Conservation (phyloP, 2,888 invertebrate genomes). For the Agrotis puta region DNA sequence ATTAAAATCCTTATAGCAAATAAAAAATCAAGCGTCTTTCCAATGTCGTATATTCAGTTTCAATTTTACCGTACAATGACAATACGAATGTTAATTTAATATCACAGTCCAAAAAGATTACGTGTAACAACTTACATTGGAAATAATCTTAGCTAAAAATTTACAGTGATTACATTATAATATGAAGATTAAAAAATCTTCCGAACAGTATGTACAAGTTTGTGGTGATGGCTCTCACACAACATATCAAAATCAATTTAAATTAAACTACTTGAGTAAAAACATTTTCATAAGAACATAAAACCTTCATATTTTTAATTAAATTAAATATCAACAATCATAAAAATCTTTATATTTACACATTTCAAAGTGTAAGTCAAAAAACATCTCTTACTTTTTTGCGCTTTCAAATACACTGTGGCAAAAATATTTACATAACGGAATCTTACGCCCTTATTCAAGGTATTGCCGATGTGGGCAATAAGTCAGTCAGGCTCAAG, state of each 20-base stretch:
- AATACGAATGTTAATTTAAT: slow-evolving; percentile 85
- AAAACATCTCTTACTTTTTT: neutral
- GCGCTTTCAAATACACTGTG: slow-evolving; percentile 31
- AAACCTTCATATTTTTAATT: slow-evolving; percentile 17
- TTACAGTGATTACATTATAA: slow-evolving; percentile 67
- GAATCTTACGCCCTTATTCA: slow-evolving; percentile 34
- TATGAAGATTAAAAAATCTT: slow-evolving; percentile 50
- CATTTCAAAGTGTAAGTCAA: slow-evolving; percentile 2
- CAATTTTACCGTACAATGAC: slow-evolving; percentile 81
- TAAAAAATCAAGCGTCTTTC: slow-evolving; percentile 54
- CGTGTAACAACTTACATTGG: slow-evolving; percentile 67
- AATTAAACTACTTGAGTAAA: neutral
- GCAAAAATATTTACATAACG: slow-evolving; percentile 43
- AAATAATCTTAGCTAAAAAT: slow-evolving; percentile 63
- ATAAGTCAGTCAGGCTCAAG: slow-evolving; percentile 59
- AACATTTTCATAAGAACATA: neutral
- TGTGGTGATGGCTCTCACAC: slow-evolving; percentile 48
- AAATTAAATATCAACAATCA: too few relatives aligned
- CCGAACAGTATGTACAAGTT: slow-evolving; percentile 63
- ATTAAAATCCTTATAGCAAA: neutral
- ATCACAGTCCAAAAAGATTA: slow-evolving; percentile 88
- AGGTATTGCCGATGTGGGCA: slow-evolving; percentile 54
- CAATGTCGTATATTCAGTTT: slow-evolving; percentile 83
- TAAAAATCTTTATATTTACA: slow-evolving; percentile 28
- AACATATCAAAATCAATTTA: neutral